A percentile compares a stretch with the other conserved stretches of the same genome.
Evolutionary conservation across 2,797 vertebrate genomes (phyloP).

Genomic region (Trachops cirrhosus): DNA sequence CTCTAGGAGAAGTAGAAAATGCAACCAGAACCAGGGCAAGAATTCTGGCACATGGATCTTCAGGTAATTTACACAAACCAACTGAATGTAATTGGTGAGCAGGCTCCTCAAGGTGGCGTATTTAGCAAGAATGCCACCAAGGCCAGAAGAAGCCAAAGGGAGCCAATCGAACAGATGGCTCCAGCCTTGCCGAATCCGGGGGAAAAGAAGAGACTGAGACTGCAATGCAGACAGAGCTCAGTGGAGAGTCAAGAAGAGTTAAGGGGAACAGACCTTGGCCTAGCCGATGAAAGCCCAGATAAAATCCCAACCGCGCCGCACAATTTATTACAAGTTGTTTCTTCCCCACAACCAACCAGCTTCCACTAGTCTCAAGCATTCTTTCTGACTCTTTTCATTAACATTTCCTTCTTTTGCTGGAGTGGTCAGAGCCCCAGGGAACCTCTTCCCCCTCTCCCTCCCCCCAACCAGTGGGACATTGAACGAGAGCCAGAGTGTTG

Average conservation of each 20-base stretch:
- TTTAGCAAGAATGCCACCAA: neutral
- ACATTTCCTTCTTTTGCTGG: slow-evolving; percentile 62
- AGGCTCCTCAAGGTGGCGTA: neutral
- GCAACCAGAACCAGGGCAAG: neutral
- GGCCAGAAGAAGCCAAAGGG: neutral
- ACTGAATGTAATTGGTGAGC: neutral
- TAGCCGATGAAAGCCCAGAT: neutral
- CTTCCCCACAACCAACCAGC: slow-evolving; percentile 22
- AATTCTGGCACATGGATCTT: neutral
- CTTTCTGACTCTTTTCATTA: slow-evolving; percentile 73
- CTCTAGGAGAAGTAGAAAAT: neutral
- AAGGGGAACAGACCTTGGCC: neutral
- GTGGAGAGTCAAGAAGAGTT: neutral
- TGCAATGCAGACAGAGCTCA: neutral
- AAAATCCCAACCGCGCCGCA: neutral
- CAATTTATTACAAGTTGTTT: slow-evolving; percentile 55
- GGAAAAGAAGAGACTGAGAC: neutral
- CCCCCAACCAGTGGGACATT: slow-evolving; percentile 58
- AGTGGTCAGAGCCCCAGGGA: slow-evolving; percentile 61
- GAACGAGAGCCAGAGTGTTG: slow-evolving; percentile 74
- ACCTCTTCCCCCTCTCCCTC: neutral
- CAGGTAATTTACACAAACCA: neutral
- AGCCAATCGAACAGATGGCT: neutral
- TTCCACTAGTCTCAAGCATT: slow-evolving; percentile 49
- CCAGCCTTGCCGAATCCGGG: neutral